Conservation (phyloP, 2,113 vertebrate species). For the Epinephelus moara region DNA sequence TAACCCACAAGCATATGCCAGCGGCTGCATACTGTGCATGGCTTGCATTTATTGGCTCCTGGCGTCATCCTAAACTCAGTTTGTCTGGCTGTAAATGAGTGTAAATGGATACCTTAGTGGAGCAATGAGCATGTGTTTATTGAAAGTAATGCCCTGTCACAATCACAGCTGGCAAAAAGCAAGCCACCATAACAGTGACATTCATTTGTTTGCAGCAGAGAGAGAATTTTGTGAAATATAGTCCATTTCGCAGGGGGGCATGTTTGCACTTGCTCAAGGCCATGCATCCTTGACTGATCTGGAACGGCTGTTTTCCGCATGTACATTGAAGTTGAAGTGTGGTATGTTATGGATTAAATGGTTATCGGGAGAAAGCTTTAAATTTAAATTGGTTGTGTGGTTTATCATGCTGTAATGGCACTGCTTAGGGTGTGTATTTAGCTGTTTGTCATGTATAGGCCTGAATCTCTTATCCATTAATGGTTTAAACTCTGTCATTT, state of each 20-base stretch:
- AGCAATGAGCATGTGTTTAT: slow-evolving; percentile 75
- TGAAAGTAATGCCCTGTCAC: slow-evolving; percentile 76
- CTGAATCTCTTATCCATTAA: not conserved
- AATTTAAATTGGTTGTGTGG: slow-evolving; percentile 7
- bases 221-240: slow-evolving; percentile 56
- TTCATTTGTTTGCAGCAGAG: slow-evolving; percentile 61
- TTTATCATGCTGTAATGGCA: slow-evolving; percentile 1
- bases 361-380: slow-evolving; percentile 15
- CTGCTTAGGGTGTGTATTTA: not conserved
- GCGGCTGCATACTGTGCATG: slow-evolving; percentile 59
- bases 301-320: slow-evolving; percentile 29
- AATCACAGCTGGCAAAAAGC: slow-evolving; percentile 70
- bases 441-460: not conserved
- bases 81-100: slow-evolving; percentile 71
- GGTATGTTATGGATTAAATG: slow-evolving; percentile 34
- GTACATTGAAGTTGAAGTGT: slow-evolving; percentile 18
- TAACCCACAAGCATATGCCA: slow-evolving; percentile 67
- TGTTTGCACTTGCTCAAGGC: slow-evolving; percentile 46
- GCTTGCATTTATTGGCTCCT: slow-evolving; percentile 64
- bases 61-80: slow-evolving; percentile 68
- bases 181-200: slow-evolving; percentile 49
- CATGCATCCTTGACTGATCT: slow-evolving; percentile 42
- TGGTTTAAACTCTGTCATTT: not conserved
- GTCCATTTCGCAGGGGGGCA: slow-evolving; percentile 42
- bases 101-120: slow-evolving; percentile 73